phyloP scores from a whole-genome alignment of 2,888 invertebrate species.

The Nemoura dubitans region DNA sequence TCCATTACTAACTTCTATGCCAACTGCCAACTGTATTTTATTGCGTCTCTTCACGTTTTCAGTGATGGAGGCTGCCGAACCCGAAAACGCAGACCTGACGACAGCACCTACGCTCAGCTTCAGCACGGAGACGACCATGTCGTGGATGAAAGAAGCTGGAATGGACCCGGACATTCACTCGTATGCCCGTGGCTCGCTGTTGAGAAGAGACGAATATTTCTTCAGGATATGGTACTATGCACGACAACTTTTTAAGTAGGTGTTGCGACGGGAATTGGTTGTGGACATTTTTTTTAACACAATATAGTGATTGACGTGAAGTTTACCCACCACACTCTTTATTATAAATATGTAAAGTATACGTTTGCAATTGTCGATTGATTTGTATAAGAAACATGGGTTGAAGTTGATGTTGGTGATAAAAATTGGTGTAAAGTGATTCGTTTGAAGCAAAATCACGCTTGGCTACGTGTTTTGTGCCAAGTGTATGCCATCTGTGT shows the following conservation, averaged over 20 bases:
- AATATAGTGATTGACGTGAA: neutral
- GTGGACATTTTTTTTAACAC: constrained; percentile 30
- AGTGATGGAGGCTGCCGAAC: constrained; percentile 66
- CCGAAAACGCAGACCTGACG: constrained; percentile 74
- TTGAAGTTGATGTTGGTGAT: neutral
- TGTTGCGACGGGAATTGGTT: neutral
- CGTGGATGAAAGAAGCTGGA: constrained; percentile 91
- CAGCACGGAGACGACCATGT: constrained; percentile 92
- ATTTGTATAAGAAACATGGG: neutral
- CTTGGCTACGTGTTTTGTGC: neutral
- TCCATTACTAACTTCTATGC: no score
- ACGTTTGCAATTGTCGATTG: constrained; percentile 16
- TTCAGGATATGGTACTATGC: constrained; percentile 93
- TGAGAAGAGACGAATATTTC: constrained; percentile 92
- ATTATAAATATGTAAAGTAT: neutral
- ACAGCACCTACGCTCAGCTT: constrained; percentile 78
- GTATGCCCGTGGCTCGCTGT: constrained; percentile 85
- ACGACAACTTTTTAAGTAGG: constrained; percentile 82
- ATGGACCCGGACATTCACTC: constrained; percentile 94
- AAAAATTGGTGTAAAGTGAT: neutral
- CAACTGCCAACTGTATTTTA: neutral
- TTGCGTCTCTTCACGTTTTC: constrained; percentile 50
- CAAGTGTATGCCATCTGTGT: neutral
- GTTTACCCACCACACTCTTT: neutral
- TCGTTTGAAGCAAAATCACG: neutral